Base-by-base conservation (phyloP, 2,113 vertebrate species). In the Myxocyprinus asiaticus region DNA sequence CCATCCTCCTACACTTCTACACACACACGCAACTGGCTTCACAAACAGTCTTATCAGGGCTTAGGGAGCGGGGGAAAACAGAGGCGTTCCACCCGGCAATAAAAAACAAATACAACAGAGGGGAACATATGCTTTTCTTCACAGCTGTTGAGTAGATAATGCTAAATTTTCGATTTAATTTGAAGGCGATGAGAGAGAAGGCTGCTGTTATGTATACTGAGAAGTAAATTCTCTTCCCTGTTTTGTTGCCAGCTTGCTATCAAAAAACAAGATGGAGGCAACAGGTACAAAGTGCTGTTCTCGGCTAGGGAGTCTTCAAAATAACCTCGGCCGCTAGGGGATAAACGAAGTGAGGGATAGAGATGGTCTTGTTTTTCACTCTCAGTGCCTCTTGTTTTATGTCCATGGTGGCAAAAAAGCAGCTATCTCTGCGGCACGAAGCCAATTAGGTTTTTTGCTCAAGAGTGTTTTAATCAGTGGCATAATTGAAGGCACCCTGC, bases 401-500 rank as follows among this genome's bases (percentile, higher is more conserved):
- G 44, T 80, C 74, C 61, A 44, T 62, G 12, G 51, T 62, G 67
- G 9, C 62, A 72, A 75, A 78, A 79, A 44, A 59, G 80, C 83
- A 83, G 61, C 76, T 79, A 33, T 33, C 79, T 79, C 81, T 76
- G 74, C 63, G 76, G 42, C 59, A 67, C 79, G 77, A 74, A 87
- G 74, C 85, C 85, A 88, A 88, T 88, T 88, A 84, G 77, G 73
- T 79, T 77, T 79, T 89, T 83, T 83, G 87, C 88, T 83, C 86
- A 86, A 82, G 87, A 85, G 88, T 86, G 87, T 92, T 92, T 93
- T 94, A 93, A 94, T 94, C 91, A 94, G 89, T 87, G 86, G 91
- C 89, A 90, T 93, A 94, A 93, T 94, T 93, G 91, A 91, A 85
- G 90, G 88, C 89, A 90, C 91, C 93, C 92, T 86, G 90, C 93